phyloP scores from a whole-genome alignment of 2,113 vertebrate species.

The Peromyscus maniculatus region DNA sequence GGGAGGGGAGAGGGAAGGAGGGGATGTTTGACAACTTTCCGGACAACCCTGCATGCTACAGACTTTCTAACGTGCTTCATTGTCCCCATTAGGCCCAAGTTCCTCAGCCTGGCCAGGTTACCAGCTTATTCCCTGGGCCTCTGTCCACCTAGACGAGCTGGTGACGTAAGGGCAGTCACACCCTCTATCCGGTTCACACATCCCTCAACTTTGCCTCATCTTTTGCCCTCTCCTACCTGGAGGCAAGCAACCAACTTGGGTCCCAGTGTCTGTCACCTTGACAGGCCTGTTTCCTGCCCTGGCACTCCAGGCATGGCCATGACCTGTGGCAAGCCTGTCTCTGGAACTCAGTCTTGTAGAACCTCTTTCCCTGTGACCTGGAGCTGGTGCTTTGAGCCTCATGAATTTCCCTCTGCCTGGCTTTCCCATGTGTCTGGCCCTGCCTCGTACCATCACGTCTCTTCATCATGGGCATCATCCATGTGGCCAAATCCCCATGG shows the following conservation, averaged over 20 bases:
- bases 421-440: not conserved
- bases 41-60: not conserved
- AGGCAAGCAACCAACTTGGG: not conserved
- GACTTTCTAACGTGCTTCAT: not conserved
- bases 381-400: slow-evolving; percentile 2
- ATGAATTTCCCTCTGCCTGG: slow-evolving; percentile 27
- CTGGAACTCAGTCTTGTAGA: slow-evolving; percentile 42
- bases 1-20: not conserved
- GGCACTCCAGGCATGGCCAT: not conserved
- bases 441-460: not conserved
- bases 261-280: not conserved
- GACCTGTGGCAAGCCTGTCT: not conserved
- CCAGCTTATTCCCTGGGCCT: not conserved
- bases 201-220: not conserved
- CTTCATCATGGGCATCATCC: not conserved
- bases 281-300: not conserved
- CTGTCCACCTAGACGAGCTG: not conserved
- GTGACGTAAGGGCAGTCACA: not conserved
- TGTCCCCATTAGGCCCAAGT: not conserved
- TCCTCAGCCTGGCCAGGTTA: slow-evolving; percentile 23
- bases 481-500: not conserved
- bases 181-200: not conserved
- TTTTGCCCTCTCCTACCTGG: not conserved
- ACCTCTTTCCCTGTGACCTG: slow-evolving; percentile 20
- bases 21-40: not conserved